Percentiles rank a stretch among this genome's conserved stretches.
Conservation (phyloP, 2,888 invertebrate species). For the Cyrtodaria siliqua region DNA sequence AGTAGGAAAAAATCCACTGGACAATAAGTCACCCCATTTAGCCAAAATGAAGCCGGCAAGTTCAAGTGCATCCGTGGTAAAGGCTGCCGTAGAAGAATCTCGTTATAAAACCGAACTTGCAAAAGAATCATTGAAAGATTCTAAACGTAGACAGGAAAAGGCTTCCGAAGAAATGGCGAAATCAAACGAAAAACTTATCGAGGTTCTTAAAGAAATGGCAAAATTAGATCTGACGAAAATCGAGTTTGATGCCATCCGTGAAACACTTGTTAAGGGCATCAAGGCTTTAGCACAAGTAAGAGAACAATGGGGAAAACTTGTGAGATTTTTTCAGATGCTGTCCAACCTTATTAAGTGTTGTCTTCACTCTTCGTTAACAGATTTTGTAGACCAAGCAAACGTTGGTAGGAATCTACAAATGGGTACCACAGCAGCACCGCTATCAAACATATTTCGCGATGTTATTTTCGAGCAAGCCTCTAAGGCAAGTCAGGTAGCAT, state of each 20-base stretch:
- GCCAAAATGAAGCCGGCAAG: slow-evolving; percentile 5
- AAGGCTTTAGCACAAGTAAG: slow-evolving; percentile 1
- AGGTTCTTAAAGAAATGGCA: slow-evolving; percentile 3
- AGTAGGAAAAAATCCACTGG: neutral
- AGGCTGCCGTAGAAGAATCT: neutral
- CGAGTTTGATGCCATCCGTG: slow-evolving; percentile 4
- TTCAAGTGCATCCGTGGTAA: neutral
- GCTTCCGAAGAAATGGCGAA: neutral
- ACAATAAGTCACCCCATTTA: slow-evolving; percentile 2
- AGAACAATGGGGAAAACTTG: slow-evolving; percentile 2
- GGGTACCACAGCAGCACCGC: neutral
- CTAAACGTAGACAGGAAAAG: slow-evolving; percentile 3
- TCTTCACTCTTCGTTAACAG: neutral
- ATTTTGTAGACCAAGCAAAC: neutral
- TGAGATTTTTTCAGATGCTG: slow-evolving; percentile 1
- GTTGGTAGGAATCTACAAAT: neutral
- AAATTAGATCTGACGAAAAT: neutral
- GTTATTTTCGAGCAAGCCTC: slow-evolving; percentile 9
- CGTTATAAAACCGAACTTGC: slow-evolving; percentile 7
- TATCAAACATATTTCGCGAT: neutral
- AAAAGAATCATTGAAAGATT: slow-evolving; percentile 11
- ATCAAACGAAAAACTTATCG: slow-evolving; percentile 2
- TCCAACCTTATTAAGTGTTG: slow-evolving; percentile 7
- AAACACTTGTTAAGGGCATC: slow-evolving; percentile 1
- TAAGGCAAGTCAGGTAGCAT: neutral